Base-by-base conservation (phyloP, 92 coral and sea anemone species). In the Actinernus sp. region DNA sequence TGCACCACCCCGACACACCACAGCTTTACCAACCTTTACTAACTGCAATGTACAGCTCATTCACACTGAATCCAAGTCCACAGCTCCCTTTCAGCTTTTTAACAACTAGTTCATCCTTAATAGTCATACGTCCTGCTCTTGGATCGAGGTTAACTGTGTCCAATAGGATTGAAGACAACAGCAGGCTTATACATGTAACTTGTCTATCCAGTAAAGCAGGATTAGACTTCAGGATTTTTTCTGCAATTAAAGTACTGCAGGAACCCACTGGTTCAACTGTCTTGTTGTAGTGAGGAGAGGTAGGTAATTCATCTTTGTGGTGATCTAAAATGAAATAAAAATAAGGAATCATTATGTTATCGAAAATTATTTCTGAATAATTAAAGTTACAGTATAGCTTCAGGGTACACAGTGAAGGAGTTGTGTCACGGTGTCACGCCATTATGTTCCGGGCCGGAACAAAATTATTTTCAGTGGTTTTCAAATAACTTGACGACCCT, bases 211-310 rank as follows among this genome's bases (percentile, higher is more conserved):
- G 61, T 2, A 58, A 43, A 41, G 73, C 40, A 51, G 90, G 62
- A 33, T 67, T 50, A 20, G 37, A 16, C 1, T 44, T 10, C 49
- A 90, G 39, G 55, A 90, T 36, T 43, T 41, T 68, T 49, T 90
- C 97, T 1, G 97, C 86, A 8, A 90, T 70, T 34, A 90, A 79
- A 0, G 97, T 85, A 21, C 73, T 70, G 58, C 92, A 90, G 1
- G 97, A 90, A 34, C 97, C 97, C 49, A 90, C 97, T 34, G 40
- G 84, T 24, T 90, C 92, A 4, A 90, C 81, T 21, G 78, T 75
- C 46, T 85, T 90, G 25, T 37, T 64, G 56, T 55, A 74, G 36
- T 49, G 29, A n/a, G 65, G 32, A 9, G 71, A 27, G 7, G 64
- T 24, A 8, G 74, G 82, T 43, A 64, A 69, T 10, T 68, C 73